Conservation (phyloP, 2,888 invertebrate species). For the Acanthosepion pharaonis region DNA sequence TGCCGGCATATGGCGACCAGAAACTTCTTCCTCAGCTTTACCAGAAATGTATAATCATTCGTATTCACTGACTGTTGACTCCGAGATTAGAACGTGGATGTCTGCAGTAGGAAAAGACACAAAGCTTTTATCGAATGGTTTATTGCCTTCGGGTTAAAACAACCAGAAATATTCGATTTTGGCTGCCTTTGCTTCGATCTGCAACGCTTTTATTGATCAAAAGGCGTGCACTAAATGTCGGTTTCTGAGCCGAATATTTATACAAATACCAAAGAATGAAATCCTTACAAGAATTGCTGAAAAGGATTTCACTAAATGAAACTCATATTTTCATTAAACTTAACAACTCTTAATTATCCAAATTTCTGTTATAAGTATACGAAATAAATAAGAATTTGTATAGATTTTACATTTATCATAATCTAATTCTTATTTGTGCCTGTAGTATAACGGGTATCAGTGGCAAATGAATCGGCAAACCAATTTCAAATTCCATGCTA, state of each 20-base stretch:
- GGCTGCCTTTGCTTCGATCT: neutral
- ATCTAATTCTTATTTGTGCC: too few relatives aligned
- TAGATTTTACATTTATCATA: too few relatives aligned
- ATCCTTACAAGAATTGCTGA: too few relatives aligned
- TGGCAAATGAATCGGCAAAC: too few relatives aligned
- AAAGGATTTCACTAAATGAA: too few relatives aligned
- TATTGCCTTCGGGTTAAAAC: neutral
- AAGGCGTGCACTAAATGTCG: neutral
- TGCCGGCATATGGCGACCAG: too few relatives aligned
- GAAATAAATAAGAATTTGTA: too few relatives aligned
- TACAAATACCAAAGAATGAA: neutral
- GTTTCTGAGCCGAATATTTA: neutral
- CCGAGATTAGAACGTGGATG: neutral
- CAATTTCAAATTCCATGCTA: too few relatives aligned
- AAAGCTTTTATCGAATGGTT: neutral
- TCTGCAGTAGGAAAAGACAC: neutral
- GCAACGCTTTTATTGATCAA: neutral
- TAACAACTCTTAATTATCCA: too few relatives aligned
- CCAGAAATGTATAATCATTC: neutral
- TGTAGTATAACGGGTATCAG: too few relatives aligned
- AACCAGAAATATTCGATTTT: neutral
- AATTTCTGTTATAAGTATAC: too few relatives aligned
- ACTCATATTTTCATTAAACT: too few relatives aligned
- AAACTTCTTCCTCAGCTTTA: neutral
- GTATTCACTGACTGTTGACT: neutral